These are phyloP conservation scores for Margarornis squamiger DNA, from an alignment of 2,797 vertebrate genomes.

Conservation along the genomic window DNA sequence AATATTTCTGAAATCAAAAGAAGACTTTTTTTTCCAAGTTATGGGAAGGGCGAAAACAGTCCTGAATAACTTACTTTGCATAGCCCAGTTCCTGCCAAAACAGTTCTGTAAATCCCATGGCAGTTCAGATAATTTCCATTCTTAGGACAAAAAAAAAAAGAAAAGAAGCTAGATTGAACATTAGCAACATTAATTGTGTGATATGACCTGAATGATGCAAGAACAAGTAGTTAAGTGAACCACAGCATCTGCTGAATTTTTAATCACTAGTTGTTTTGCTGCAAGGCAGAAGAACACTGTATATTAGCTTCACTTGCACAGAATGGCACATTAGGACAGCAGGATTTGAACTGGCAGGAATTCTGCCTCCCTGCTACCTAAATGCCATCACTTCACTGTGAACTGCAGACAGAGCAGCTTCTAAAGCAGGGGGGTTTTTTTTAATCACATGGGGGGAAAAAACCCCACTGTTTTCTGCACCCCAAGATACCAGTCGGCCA, in stretches of 20 bases:
- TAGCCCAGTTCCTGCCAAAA: conserved; percentile 39
- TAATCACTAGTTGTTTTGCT: conserved; percentile 55
- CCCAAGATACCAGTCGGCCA: background rate
- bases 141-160: background rate
- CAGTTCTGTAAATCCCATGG: conserved; percentile 41
- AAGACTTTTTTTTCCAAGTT: conserved; percentile 3
- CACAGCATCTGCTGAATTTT: conserved; percentile 64
- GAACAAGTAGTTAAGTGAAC: conserved; percentile 41
- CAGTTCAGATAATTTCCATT: conserved; percentile 14
- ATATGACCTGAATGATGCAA: conserved; percentile 60
- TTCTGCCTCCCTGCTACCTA: conserved; percentile 40
- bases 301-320: background rate
- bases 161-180: background rate
- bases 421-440: background rate
- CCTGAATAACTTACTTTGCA: conserved; percentile 35
- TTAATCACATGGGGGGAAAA: background rate
- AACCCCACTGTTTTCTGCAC: background rate
- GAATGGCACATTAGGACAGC: conserved; percentile 7
- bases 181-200: conserved; percentile 60
- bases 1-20: conserved; percentile 40
- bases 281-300: conserved; percentile 30
- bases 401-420: conserved; percentile 15
- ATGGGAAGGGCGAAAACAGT: conserved; percentile 17
- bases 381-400: conserved; percentile 31
- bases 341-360: conserved; percentile 49